phyloP scores from a whole-genome alignment of 2,888 invertebrate genomes.

The Vesta saturnalis region DNA sequence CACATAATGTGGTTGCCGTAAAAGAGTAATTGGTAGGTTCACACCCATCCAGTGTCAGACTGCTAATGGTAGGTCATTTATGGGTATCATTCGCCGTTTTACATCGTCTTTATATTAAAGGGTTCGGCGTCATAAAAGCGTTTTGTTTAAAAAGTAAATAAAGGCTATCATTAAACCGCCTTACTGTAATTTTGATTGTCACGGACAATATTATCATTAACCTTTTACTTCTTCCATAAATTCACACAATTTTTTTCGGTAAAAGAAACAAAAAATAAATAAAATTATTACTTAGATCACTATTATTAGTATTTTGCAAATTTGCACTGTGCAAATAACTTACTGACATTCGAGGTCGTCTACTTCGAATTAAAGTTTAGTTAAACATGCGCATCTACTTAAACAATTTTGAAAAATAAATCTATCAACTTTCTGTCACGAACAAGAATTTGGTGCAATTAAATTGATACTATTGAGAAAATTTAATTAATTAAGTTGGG shows the following conservation, averaged over 20 bases:
- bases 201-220: neutral
- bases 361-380: too few species aligned
- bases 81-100: neutral
- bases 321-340: neutral
- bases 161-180: neutral
- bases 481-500: too few species aligned
- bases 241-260: neutral
- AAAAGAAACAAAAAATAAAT: neutral
- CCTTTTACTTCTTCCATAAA: neutral
- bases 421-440: too few species aligned
- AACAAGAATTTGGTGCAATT: too few species aligned
- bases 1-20: too few species aligned
- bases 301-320: neutral
- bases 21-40: conserved; percentile 8
- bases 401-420: too few species aligned
- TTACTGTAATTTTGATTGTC: neutral
- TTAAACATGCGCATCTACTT: too few species aligned
- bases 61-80: conserved; percentile 7
- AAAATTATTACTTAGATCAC: neutral
- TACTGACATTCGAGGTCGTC: neutral
- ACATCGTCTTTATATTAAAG: conserved; percentile 8
- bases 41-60: conserved; percentile 9
- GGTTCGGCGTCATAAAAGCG: neutral
- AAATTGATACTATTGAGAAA: too few species aligned
- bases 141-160: conserved; percentile 12